These are phyloP conservation scores for Taxidea taxus DNA, from an alignment of 2,113 vertebrate genomes.

Conservation along the genomic window DNA sequence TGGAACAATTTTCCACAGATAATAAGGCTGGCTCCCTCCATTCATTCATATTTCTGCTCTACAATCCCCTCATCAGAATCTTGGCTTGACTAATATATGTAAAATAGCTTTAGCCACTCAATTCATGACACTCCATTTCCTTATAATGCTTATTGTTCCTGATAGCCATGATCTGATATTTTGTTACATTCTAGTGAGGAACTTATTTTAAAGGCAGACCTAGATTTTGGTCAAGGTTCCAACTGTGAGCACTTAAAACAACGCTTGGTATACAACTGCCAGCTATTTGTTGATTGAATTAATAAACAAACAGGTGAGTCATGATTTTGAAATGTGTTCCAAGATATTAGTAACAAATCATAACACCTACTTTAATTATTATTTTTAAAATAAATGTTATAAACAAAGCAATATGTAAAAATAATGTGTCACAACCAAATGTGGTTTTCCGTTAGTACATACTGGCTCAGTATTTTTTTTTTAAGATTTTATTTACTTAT, in stretches of 20 bases:
- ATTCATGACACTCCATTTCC: background rate
- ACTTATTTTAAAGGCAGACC: background rate
- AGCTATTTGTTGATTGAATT: background rate
- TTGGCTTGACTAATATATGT: background rate
- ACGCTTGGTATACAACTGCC: background rate
- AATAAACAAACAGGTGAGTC: background rate
- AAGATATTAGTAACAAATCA: background rate
- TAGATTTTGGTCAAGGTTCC: background rate
- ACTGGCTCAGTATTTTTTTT: background rate
- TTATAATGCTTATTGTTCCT: background rate
- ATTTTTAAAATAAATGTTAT: conserved; percentile 29
- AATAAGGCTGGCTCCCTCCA: background rate
- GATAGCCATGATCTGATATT: background rate
- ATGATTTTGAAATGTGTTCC: background rate
- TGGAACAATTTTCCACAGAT: background rate
- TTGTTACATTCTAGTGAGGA: background rate
- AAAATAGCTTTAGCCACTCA: background rate
- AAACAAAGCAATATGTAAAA: background rate
- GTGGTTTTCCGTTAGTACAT: background rate
- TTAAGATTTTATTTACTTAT: background rate
- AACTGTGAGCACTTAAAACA: background rate
- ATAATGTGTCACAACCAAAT: background rate
- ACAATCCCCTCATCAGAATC: background rate
- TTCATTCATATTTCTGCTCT: background rate
- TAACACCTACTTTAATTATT: conserved; percentile 1